A percentile compares a stretch with the other conserved stretches of the same genome.
These are phyloP conservation scores for Gymnorhina tibicen DNA, from an alignment of 2,113 vertebrate genomes.

Conservation along the genomic window DNA sequence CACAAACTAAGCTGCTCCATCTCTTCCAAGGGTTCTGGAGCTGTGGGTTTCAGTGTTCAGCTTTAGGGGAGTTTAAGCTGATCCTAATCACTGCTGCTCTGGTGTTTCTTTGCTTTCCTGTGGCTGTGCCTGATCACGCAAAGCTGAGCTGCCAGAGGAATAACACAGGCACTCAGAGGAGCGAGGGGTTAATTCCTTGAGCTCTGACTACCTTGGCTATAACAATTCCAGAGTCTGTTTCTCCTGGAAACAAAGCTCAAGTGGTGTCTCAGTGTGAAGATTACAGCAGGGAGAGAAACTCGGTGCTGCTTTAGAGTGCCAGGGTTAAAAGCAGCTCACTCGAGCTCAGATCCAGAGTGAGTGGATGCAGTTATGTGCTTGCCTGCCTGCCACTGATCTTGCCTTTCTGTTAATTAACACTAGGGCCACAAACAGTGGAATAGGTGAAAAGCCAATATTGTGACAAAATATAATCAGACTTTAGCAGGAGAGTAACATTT, in stretches of 20 bases:
- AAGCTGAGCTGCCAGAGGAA: neutral
- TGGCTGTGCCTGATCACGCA: accelerated
- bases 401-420: neutral
- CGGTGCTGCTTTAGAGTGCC: neutral
- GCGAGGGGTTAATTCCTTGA: neutral
- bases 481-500: neutral
- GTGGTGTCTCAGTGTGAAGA: neutral
- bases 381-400: neutral
- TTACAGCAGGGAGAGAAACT: neutral
- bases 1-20: neutral
- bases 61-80: neutral
- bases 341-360: neutral
- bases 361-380: neutral
- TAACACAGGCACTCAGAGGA: accelerated
- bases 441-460: neutral
- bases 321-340: accelerated
- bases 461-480: neutral
- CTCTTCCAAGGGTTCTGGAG: neutral
- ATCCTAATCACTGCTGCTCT: neutral
- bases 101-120: neutral
- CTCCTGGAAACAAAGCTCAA: neutral
- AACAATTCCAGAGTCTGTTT: neutral
- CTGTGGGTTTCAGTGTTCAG: neutral
- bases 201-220: neutral
- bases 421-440: too few species aligned